phyloP scores from a whole-genome alignment of 1,140 invertebrate genomes.

The Philopotamus ludificatus region DNA sequence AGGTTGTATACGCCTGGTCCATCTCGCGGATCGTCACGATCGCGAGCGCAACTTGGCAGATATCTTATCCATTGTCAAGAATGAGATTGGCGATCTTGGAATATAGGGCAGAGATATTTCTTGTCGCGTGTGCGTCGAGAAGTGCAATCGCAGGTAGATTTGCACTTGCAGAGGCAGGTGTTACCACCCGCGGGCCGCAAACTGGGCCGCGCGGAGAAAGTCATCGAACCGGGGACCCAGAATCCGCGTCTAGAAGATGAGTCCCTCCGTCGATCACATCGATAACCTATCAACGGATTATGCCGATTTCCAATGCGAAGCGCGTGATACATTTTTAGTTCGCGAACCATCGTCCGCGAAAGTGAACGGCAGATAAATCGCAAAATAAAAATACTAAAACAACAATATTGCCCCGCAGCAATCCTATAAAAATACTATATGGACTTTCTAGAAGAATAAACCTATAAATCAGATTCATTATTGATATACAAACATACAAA shows the following conservation, averaged over 20 bases:
- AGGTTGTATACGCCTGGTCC: too few species aligned
- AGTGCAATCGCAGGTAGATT: background rate
- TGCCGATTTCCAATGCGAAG: background rate
- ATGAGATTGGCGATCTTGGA: background rate
- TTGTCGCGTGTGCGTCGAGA: background rate
- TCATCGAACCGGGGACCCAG: background rate
- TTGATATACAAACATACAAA: background rate
- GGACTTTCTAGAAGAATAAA: too few species aligned
- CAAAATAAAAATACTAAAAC: background rate
- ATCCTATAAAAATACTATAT: too few species aligned
- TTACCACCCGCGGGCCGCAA: constrained; percentile 6
- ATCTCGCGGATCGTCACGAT: too few species aligned
- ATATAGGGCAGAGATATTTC: background rate
- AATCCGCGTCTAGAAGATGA: background rate
- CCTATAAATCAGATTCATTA: too few species aligned
- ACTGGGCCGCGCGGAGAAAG: constrained; percentile 29
- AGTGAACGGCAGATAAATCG: background rate
- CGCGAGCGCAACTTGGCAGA: too few species aligned
- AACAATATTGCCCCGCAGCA: background rate
- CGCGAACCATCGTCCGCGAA: background rate
- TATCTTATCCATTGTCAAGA: too few species aligned
- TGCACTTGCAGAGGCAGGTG: constrained; percentile 15
- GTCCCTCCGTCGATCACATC: background rate
- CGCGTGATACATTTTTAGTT: background rate
- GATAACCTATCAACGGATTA: background rate